Conservation (phyloP, 2,797 vertebrate genomes). For the Lates japonicus region DNA sequence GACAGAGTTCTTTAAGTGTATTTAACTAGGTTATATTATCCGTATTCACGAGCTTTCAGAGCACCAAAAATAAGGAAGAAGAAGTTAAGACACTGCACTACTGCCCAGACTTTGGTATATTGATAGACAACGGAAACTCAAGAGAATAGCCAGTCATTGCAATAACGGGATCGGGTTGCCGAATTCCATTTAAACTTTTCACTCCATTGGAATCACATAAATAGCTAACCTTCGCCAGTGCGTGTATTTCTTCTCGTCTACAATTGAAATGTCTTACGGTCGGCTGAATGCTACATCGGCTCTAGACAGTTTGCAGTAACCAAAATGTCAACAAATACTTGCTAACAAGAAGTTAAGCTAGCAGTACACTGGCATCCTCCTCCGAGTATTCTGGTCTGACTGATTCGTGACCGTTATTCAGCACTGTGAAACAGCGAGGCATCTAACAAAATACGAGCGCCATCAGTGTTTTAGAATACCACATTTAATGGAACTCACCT, state of each 20-base stretch:
- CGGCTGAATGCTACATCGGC: background rate
- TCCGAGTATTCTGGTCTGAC: conserved; percentile 7
- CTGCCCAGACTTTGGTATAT: background rate
- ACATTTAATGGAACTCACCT: conserved; percentile 31
- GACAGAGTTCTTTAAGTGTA: background rate
- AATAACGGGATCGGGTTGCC: background rate
- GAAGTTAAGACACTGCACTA: background rate
- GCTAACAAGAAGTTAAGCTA: conserved; percentile 79
- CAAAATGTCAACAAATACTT: conserved; percentile 42
- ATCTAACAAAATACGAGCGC: rapidly evolving
- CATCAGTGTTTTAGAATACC: rapidly evolving
- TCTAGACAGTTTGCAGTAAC: rapidly evolving
- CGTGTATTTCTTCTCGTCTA: no score
- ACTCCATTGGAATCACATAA: background rate
- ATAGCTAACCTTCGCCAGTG: background rate
- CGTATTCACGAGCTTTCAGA: background rate
- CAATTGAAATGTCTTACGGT: background rate
- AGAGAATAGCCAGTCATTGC: background rate
- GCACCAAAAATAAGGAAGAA: no score
- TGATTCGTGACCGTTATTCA: conserved; percentile 78
- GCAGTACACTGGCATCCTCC: conserved; percentile 51
- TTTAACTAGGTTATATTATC: background rate
- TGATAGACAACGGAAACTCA: background rate
- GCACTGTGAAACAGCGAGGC: background rate
- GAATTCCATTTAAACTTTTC: conserved; percentile 43